Percentiles rank a stretch among this genome's conserved stretches.
These are phyloP conservation scores for Dicaeum eximium DNA, from an alignment of 2,113 vertebrate species.

Conservation along the genomic window DNA sequence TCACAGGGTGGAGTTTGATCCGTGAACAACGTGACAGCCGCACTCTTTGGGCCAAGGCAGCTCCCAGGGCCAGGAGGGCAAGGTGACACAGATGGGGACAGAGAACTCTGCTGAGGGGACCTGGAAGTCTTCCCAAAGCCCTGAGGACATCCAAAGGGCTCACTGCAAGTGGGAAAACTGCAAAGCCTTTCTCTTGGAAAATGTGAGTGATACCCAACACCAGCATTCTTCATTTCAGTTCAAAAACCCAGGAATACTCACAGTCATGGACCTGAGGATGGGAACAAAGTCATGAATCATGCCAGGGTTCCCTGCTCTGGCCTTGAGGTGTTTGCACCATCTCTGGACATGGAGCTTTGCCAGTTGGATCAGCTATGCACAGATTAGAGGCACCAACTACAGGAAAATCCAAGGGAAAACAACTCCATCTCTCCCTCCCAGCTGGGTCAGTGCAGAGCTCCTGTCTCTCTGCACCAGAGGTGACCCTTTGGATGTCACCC, in stretches of 20 bases:
- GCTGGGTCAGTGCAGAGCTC: background rate
- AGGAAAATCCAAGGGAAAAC: background rate
- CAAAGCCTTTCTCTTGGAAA: background rate
- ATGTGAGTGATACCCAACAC: rapidly evolving
- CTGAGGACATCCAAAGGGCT: background rate
- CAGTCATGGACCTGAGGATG: background rate
- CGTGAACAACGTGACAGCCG: background rate
- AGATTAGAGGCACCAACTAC: background rate
- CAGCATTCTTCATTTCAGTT: background rate
- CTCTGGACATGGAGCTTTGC: background rate
- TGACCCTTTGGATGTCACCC: background rate
- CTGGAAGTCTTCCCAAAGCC: background rate
- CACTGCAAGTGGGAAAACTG: background rate
- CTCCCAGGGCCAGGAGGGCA: background rate
- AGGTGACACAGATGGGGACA: conserved; percentile 9
- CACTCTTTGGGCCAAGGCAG: background rate
- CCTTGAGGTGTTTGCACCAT: background rate
- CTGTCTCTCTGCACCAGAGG: rapidly evolving
- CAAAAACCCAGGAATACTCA: background rate
- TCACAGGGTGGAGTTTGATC: background rate
- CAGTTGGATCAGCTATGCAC: background rate
- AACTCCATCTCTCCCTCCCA: background rate
- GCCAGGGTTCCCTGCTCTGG: background rate
- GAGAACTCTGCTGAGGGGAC: background rate
- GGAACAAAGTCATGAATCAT: background rate